Conservation (phyloP, 2,113 vertebrate genomes). For the Glaucidium brasilianum region DNA sequence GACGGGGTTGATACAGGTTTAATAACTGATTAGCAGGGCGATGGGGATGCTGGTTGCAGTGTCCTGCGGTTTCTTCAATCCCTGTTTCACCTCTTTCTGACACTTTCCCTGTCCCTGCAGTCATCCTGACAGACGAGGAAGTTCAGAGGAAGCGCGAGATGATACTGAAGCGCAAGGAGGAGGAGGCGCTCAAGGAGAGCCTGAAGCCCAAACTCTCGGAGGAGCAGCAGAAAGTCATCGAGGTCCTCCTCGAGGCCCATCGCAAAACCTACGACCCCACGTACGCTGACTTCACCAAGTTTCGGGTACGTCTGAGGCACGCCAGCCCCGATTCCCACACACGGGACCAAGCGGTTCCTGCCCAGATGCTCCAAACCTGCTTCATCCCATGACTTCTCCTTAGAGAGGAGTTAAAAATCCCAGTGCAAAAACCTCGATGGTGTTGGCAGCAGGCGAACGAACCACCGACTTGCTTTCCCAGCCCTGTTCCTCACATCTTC, state of each 20-base stretch:
- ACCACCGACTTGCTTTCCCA: fast-evolving
- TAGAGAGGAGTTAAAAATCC: background rate
- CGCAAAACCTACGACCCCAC: slow-evolving; percentile 93
- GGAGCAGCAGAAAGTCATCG: slow-evolving; percentile 87
- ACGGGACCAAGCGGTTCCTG: background rate
- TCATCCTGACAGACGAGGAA: slow-evolving; percentile 96
- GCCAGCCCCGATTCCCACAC: fast-evolving
- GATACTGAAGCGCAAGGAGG: slow-evolving; percentile 93
- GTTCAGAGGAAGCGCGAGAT: slow-evolving; percentile 95
- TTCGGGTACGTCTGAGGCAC: slow-evolving; percentile 74
- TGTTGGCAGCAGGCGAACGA: fast-evolving
- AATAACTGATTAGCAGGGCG: fast-evolving
- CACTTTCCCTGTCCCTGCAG: slow-evolving; percentile 47
- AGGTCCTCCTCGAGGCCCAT: slow-evolving; percentile 88
- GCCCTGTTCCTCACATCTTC: fast-evolving
- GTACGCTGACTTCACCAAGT: slow-evolving; percentile 89
- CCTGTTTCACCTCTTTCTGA: background rate
- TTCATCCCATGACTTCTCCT: fast-evolving
- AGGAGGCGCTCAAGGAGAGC: slow-evolving; percentile 85
- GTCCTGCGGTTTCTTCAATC: too few species aligned
- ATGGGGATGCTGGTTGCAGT: background rate
- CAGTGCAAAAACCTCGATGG: fast-evolving
- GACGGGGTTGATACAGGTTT: background rate
- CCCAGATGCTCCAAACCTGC: fast-evolving
- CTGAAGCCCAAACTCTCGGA: slow-evolving; percentile 85